phyloP scores from a whole-genome alignment of 2,888 invertebrate genomes.

The Acanthosepion pharaonis region DNA sequence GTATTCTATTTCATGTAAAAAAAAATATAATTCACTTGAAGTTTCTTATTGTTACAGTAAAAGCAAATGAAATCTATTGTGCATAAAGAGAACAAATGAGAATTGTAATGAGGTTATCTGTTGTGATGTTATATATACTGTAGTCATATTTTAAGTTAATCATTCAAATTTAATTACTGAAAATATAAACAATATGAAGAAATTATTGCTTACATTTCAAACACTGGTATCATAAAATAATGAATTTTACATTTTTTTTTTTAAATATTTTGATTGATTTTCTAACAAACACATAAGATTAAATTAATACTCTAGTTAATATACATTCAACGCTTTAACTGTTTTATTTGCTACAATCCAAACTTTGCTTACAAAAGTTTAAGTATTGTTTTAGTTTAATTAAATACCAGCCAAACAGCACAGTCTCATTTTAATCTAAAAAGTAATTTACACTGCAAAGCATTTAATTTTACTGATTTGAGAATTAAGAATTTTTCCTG shows the following conservation, averaged over 20 bases:
- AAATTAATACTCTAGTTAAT: too few relatives aligned
- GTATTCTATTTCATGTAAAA: slow-evolving; percentile 33
- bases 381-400: not conserved
- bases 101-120: not conserved
- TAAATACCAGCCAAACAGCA: not conserved
- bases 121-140: not conserved
- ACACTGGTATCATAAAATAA: too few relatives aligned
- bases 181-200: not conserved
- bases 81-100: not conserved
- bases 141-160: not conserved
- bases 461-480: not conserved
- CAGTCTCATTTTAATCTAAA: not conserved
- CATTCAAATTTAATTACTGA: not conserved
- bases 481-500: not conserved
- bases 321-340: too few relatives aligned
- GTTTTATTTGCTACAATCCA: not conserved
- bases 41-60: not conserved
- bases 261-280: too few relatives aligned
- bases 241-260: too few relatives aligned
- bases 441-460: not conserved
- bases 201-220: not conserved
- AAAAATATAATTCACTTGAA: not conserved
- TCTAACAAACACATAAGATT: too few relatives aligned
- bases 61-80: not conserved
- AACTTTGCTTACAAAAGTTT: not conserved